Evolutionary conservation across 2,888 invertebrate genomes (phyloP).

Genomic region (Hemaris fuciformis): DNA sequence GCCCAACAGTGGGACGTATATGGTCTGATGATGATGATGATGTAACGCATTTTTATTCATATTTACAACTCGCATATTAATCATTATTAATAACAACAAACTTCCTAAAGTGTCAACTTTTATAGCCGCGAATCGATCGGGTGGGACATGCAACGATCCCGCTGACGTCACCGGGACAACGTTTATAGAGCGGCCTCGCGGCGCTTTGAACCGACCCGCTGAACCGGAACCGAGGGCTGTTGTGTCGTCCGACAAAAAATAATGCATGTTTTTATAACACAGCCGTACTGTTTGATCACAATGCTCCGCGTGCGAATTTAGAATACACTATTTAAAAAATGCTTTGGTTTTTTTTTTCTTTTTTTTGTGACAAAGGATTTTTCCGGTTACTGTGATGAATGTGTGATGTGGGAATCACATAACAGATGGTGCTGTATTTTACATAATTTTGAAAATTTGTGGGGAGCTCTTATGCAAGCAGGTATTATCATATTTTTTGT

Average conservation of each 20-base stretch:
- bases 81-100: not conserved
- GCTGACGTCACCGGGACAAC: conserved; percentile 40
- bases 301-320: not conserved
- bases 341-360: not conserved
- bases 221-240: conserved; percentile 33
- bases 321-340: too few species aligned
- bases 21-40: too few species aligned
- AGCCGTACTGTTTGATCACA: not conserved
- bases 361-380: not conserved
- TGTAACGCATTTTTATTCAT: too few species aligned
- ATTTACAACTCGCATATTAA: too few species aligned
- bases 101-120: not conserved
- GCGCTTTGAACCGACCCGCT: conserved; percentile 55
- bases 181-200: conserved; percentile 36
- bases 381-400: not conserved
- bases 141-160: conserved; percentile 15
- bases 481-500: too few species aligned
- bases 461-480: too few species aligned
- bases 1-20: too few species aligned
- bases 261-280: conserved; percentile 2
- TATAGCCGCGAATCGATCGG: conserved; percentile 6
- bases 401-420: not conserved
- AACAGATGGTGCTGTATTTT: not conserved
- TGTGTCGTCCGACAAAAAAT: conserved; percentile 1
- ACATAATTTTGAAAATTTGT: too few species aligned